phyloP scores from a whole-genome alignment of 2,113 vertebrate species.

The Datnioides undecimradiatus region DNA sequence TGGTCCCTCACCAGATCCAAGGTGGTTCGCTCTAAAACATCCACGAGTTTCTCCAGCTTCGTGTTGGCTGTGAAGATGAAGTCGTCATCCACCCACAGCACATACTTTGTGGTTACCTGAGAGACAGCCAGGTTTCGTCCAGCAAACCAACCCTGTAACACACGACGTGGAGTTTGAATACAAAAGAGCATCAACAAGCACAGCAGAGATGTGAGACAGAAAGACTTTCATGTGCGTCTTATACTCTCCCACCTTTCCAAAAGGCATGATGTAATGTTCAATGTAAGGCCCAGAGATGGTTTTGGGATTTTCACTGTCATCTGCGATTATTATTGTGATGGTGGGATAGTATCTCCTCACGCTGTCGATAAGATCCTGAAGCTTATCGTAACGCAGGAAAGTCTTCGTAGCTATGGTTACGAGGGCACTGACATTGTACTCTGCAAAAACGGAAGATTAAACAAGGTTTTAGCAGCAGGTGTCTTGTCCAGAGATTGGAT shows the following conservation, averaged over 20 bases:
- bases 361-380: conserved; percentile 89
- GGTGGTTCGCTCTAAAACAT: conserved; percentile 89
- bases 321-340: conserved; percentile 90
- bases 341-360: conserved; percentile 91
- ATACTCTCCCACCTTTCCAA: conserved; percentile 87
- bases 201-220: neutral
- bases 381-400: conserved; percentile 92
- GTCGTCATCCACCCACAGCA: conserved; percentile 95
- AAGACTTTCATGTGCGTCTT: neutral
- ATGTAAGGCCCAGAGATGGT: conserved; percentile 86
- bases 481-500: neutral
- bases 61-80: conserved; percentile 91
- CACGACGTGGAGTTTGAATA: neutral
- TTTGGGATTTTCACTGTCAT: conserved; percentile 89
- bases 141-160: conserved; percentile 91
- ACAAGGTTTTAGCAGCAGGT: neutral
- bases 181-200: neutral
- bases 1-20: conserved; percentile 88
- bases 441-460: conserved; percentile 52
- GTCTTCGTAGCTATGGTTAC: conserved; percentile 95
- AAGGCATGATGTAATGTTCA: conserved; percentile 96
- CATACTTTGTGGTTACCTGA: conserved; percentile 92
- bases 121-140: conserved; percentile 92
- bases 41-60: conserved; percentile 90
- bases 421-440: conserved; percentile 89